Evolutionary conservation across 2,888 invertebrate genomes (phyloP), one percentile per base, ranked within the genome.

Genomic region (Phyto melanocephala): DNA sequence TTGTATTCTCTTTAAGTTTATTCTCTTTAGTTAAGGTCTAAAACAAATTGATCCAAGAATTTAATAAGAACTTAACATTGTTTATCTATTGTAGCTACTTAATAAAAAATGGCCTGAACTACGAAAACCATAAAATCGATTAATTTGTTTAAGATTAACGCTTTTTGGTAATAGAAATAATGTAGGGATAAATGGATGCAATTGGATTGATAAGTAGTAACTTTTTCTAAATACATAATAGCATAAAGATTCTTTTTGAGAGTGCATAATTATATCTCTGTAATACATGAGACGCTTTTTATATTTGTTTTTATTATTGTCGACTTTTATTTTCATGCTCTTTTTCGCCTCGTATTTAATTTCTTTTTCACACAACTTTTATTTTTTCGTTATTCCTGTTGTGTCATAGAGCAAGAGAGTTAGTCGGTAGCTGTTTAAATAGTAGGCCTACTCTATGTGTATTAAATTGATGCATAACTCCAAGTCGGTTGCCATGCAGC

Each of bases 401-500:
- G 17, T 20, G 28, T 28, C 28, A 28, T 28, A 40, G 22, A 7
- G 33, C 63, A 54, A 58, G 42, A 33, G 54, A 63, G 74, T 63
- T 63, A 65, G 42, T 75, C 15, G 15, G 54, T 54, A 60, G 62
- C 28, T 62, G 62, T 40, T 65, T 75, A 63, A 54, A 20, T 78
- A 22, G 24, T 33, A 80, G 72, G 79, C 79, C 72, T 80, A 75
- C 60, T 80, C 35, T 74, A 67, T 28, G 28, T 28, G 6, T 28
- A 28, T 80, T 68, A 24, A 62, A 74, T 80, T 60, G 67, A 28
- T 28, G 28, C 6, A 67, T 45, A 74, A 68, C 67, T 74, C 67
- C 40, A 74, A 52, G 58, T 67, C 71, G 65, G 82, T 82, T 82
- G 82, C 82, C 82, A 82, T 82, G 82, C 82, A 68, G 79, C 71